These are phyloP conservation scores for Muscicapa comitata DNA, from an alignment of 2,797 vertebrate species.

Conservation along the genomic window DNA sequence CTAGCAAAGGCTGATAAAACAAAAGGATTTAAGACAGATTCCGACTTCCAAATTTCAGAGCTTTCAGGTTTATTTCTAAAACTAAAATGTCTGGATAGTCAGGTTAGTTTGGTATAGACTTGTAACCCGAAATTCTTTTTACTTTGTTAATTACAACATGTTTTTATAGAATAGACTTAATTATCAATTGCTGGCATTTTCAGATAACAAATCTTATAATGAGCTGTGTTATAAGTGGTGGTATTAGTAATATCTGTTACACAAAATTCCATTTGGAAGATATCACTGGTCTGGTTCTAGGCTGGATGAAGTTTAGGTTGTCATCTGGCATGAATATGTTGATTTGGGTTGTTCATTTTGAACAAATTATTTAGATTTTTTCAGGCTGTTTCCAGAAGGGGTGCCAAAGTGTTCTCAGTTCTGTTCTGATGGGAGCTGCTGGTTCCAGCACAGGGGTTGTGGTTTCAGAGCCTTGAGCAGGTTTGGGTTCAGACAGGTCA, in stretches of 20 bases:
- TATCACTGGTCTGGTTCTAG: neutral
- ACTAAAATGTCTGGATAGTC: neutral
- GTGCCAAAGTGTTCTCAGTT: neutral
- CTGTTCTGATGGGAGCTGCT: neutral
- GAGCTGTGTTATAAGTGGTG: neutral
- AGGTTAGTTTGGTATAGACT: neutral
- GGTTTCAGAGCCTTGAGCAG: neutral
- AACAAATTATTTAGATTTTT: neutral
- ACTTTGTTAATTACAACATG: neutral
- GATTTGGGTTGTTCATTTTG: neutral
- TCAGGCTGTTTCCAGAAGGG: neutral
- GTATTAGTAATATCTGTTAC: neutral
- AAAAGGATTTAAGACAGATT: neutral
- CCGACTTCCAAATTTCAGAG: neutral
- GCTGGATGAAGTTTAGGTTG: neutral
- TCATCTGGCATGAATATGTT: neutral
- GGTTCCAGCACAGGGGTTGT: accelerated
- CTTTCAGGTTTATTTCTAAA: neutral
- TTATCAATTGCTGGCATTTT: neutral
- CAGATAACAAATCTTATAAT: neutral
- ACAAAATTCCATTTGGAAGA: neutral
- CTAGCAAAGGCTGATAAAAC: neutral
- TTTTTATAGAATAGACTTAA: neutral
- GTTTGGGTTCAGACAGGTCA: neutral
- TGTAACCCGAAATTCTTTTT: neutral